Evolutionary conservation across 2,113 vertebrate genomes (phyloP).

Genomic region (Oreochromis aureus): DNA sequence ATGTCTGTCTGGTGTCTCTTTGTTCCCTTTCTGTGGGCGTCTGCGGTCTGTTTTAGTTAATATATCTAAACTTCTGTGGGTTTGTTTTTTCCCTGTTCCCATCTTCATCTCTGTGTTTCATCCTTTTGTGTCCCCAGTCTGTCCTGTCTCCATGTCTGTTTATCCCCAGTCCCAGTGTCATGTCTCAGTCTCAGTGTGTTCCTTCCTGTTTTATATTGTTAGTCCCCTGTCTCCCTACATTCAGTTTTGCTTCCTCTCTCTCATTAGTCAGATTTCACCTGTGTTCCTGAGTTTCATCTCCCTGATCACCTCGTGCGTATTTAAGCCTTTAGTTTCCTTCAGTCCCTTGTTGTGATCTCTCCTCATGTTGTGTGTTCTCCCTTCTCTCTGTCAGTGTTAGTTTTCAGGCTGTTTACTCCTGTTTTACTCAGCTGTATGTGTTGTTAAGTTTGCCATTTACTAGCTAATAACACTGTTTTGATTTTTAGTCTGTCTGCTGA

Average conservation of each 20-base stretch:
- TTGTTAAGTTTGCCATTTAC: fast-evolving
- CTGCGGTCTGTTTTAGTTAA: no score
- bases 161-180: fast-evolving
- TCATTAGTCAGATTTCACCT: background rate
- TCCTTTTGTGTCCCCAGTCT: background rate
- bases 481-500: fast-evolving
- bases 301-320: background rate
- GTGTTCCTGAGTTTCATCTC: background rate
- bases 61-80: no score
- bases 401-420: background rate
- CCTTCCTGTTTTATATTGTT: background rate
- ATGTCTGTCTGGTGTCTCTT: fast-evolving
- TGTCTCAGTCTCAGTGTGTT: background rate
- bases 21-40: no score
- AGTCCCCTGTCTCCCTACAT: no score
- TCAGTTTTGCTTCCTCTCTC: background rate
- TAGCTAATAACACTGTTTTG: fast-evolving
- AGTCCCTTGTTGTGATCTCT: background rate
- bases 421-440: background rate
- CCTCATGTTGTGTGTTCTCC: background rate
- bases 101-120: fast-evolving
- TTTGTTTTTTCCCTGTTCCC: no score
- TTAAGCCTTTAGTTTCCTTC: background rate
- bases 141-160: fast-evolving
- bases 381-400: background rate